Conservation (phyloP, 2,797 vertebrate species). For the Phalloptychus januarius region DNA sequence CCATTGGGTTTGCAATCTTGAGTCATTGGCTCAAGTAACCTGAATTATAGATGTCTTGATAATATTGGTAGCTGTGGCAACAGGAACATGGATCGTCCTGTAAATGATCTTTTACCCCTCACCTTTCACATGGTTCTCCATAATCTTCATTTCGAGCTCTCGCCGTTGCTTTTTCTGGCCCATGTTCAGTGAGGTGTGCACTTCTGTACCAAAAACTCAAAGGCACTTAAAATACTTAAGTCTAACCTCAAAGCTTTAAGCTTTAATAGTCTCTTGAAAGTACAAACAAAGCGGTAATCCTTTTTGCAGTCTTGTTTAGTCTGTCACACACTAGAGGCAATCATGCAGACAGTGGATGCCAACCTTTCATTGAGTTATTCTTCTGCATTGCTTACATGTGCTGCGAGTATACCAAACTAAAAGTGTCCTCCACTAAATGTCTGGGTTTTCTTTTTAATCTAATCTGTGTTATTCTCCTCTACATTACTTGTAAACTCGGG, state of each 20-base stretch:
- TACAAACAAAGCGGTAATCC: not conserved
- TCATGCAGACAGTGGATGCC: not conserved
- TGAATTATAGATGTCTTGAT: not conserved
- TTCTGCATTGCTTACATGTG: not conserved
- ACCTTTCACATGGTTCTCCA: not conserved
- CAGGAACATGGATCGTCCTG: not conserved
- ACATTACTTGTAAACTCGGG: slow-evolving; percentile 38
- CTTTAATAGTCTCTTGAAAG: not conserved
- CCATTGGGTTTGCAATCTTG: not conserved
- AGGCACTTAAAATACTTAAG: not conserved
- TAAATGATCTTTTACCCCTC: not conserved
- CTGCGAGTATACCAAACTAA: not conserved
- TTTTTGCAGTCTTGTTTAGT: not conserved
- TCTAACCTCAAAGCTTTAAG: not conserved
- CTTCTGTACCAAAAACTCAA: not conserved
- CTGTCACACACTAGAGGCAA: not conserved
- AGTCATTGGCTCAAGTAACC: not conserved
- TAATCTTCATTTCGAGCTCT: not conserved
- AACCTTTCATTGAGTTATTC: not conserved
- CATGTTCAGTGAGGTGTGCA: not conserved
- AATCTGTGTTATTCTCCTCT: slow-evolving; percentile 30
- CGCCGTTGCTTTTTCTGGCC: not conserved
- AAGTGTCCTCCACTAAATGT: slow-evolving; percentile 8
- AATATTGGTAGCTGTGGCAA: not conserved
- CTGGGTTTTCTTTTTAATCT: not conserved